Conservation (phyloP, 35 echinoderm and acorn worm genomes). For the Strongylocentrotus purpuratus region DNA sequence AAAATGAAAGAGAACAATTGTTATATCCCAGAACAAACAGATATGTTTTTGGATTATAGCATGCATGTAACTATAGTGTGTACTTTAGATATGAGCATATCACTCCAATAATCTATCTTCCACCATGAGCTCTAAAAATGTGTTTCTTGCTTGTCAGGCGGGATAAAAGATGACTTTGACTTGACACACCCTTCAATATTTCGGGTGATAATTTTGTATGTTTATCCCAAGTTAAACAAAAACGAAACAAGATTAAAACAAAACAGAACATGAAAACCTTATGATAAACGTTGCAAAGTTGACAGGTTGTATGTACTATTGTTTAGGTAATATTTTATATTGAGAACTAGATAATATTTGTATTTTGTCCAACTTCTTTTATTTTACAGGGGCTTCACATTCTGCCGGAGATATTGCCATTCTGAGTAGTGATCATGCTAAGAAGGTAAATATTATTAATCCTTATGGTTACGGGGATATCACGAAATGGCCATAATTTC, state of each 20-base stretch:
- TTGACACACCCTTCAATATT: not conserved
- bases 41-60: too few relatives aligned
- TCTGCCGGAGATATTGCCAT: slow-evolving; percentile 49
- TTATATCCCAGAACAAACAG: too few relatives aligned
- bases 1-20: too few relatives aligned
- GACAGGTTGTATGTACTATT: not conserved
- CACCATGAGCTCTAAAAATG: too few relatives aligned
- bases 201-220: not conserved
- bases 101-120: too few relatives aligned
- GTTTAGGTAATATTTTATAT: not conserved
- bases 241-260: not conserved
- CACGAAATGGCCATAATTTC: too few relatives aligned
- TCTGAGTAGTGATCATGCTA: slow-evolving; percentile 23
- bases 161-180: not conserved
- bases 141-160: too few relatives aligned
- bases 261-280: too few relatives aligned
- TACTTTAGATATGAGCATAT: too few relatives aligned
- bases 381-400: slow-evolving; percentile 33
- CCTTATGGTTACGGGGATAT: too few relatives aligned
- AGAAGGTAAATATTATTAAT: slow-evolving; percentile 9
- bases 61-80: too few relatives aligned
- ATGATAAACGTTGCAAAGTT: not conserved
- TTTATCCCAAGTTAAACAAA: not conserved
- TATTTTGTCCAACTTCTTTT: not conserved
- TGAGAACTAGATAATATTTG: not conserved